Evolutionary conservation across 2,797 vertebrate species (phyloP).

Genomic region (Pangasius krempfi): DNA sequence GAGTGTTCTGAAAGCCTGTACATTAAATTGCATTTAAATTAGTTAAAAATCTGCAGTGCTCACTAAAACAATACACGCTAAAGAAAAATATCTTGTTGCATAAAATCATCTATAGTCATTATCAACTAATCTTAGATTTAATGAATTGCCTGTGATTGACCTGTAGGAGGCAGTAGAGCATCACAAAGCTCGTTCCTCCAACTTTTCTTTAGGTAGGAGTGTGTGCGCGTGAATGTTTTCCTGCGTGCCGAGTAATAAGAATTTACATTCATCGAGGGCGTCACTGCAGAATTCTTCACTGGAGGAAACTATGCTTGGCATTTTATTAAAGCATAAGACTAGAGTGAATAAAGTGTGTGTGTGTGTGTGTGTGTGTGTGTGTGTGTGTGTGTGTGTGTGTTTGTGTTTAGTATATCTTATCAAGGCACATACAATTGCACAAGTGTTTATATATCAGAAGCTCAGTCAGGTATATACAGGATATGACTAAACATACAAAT

Average conservation of each 20-base stretch:
- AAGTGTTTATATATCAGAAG: not conserved
- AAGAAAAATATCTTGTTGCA: not conserved
- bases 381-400: not conserved
- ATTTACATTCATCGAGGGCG: constrained; percentile 1
- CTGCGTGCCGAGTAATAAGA: not conserved
- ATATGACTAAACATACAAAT: constrained; percentile 4
- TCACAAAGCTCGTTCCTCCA: not conserved
- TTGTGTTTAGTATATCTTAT: not conserved
- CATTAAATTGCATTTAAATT: not conserved
- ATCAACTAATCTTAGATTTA: not conserved
- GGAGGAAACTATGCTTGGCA: constrained; percentile 23
- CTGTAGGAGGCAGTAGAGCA: constrained; percentile 51
- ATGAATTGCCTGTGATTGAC: not conserved
- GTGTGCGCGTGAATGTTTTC: not conserved
- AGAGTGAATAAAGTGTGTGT: not conserved
- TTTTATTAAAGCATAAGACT: constrained; percentile 11
- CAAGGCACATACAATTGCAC: not conserved
- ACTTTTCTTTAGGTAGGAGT: not conserved
- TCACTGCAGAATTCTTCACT: constrained; percentile 1
- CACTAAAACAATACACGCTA: not conserved
- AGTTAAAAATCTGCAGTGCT: not conserved
- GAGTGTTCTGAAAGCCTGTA: not conserved
- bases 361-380: not conserved
- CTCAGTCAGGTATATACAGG: constrained; percentile 12
- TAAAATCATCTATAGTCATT: not conserved